phyloP scores from a whole-genome alignment of 2,113 vertebrate species.

The Cephalopholis sonnerati region DNA sequence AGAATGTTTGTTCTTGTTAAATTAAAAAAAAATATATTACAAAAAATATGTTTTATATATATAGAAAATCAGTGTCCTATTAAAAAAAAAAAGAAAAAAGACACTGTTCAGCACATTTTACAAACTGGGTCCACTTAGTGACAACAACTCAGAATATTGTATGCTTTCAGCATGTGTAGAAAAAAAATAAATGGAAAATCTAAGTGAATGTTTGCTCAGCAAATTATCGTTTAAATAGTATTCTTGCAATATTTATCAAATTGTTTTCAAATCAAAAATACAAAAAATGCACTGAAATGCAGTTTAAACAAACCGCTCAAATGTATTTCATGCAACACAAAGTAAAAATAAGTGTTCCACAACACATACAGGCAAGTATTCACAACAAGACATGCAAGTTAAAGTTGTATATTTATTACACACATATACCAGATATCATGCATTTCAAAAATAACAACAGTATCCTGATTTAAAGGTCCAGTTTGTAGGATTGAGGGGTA shows the following conservation, averaged over 20 bases:
- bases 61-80: too few species aligned
- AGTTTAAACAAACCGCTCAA: not conserved
- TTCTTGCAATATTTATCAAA: not conserved
- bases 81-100: not conserved
- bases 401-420: slow-evolving; percentile 82
- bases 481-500: not conserved
- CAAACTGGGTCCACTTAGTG: not conserved
- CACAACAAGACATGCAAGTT: slow-evolving; percentile 84
- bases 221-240: not conserved
- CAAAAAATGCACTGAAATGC: slow-evolving; percentile 5
- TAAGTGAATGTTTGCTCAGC: not conserved
- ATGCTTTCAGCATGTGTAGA: slow-evolving; percentile 1
- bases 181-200: not conserved
- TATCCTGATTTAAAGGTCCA: not conserved
- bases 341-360: slow-evolving; percentile 25
- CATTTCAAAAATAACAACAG: slow-evolving; percentile 29
- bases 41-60: too few species aligned
- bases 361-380: slow-evolving; percentile 68
- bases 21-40: not conserved
- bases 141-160: not conserved
- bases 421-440: slow-evolving; percentile 67
- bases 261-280: not conserved
- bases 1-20: not conserved
- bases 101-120: not conserved
- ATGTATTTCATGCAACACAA: slow-evolving; percentile 55